Evolutionary conservation across 2,797 vertebrate species (phyloP), one percentile per base, ranked within the genome.

Genomic region (Lithobates pipiens): DNA sequence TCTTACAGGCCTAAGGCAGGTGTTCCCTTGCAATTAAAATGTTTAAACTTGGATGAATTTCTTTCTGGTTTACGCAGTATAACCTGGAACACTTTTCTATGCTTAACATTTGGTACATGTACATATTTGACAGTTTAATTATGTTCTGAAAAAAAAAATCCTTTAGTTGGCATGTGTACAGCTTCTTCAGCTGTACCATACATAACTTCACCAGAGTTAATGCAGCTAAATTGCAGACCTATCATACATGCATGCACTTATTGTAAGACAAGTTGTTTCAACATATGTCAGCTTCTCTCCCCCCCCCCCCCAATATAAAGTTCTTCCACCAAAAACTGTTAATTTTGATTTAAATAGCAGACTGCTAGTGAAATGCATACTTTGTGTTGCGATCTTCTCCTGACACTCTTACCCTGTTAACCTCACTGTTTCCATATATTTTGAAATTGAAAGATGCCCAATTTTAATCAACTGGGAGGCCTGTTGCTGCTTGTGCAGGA

Each of bases 41-140:
- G 7, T 21, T 70, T 80, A 75, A 84, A 72, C 82, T 77, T 71
- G 18, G 63, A 42, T 57, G 46, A 71, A 50, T 27, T 21, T 69
- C 63, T 36, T 44, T 80, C 15, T 69, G 69, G 61, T 69, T 68
- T 79, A 68, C 77, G 67, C 16, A 18, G 34, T 79, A 36, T 79
- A 63, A 46, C 77, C 65, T 70, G 15, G 7, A 34, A 46, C 63
- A 42, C 15, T 29, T 69, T n/a, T 61, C 50, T 54, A 3, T 21
- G 18, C 18, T 57, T 57, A 57, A 57, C 54, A 67, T 72, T 65
- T 84, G 69, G 10, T 77, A 61, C 68, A 44, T 84, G 54, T 73
- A 73, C 39, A 78, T 78, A 74, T 29, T 77, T 84, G 83, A 77
- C 76, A 42, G 67, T 29, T 71, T 84, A 71, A 84, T 84, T 63